These are phyloP conservation scores for Leptura quadrifasciata DNA, from an alignment of 2,888 invertebrate genomes.

Conservation along the genomic window DNA sequence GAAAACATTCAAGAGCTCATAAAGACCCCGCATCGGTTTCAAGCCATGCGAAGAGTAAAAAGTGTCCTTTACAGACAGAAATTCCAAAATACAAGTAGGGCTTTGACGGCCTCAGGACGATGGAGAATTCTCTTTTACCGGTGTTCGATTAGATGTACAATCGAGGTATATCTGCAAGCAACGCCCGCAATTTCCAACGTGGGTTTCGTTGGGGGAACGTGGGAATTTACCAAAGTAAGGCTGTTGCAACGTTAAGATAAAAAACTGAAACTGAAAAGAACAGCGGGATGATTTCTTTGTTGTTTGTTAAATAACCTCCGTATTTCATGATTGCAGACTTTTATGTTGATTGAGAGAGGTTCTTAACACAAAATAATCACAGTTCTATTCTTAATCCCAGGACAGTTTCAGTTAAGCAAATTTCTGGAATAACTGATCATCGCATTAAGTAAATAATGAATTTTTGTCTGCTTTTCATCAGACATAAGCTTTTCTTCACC, in stretches of 20 bases:
- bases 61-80: neutral
- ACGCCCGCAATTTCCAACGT: neutral
- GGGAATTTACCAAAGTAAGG: neutral
- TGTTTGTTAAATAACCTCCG: neutral
- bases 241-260: neutral
- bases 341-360: neutral
- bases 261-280: neutral
- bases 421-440: neutral
- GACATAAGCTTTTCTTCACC: neutral
- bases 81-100: neutral
- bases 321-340: neutral
- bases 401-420: neutral
- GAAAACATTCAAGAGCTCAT: conserved; percentile 6
- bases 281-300: conserved; percentile 1
- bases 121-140: neutral
- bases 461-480: neutral
- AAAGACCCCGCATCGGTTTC: neutral
- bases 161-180: conserved; percentile 2
- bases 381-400: neutral
- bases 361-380: neutral
- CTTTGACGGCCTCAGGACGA: conserved; percentile 7
- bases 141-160: conserved; percentile 4
- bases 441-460: neutral
- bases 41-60: neutral
- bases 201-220: neutral